A percentile compares a stretch with the other conserved stretches of the same genome.
Conservation (phyloP, 1,140 invertebrate genomes). For the Lordiphosa collinella region DNA sequence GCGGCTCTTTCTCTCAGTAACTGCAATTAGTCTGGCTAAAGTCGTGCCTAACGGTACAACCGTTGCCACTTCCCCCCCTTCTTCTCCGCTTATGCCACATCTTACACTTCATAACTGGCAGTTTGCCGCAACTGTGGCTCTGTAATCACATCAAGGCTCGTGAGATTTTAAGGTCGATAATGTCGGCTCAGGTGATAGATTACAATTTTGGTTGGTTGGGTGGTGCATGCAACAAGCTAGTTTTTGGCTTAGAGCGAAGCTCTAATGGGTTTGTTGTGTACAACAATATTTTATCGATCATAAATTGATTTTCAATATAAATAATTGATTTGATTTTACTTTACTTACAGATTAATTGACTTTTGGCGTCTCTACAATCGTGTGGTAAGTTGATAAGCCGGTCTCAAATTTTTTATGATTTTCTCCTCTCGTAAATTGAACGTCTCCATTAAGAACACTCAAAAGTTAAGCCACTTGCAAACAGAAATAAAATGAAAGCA, state of each 20-base stretch:
- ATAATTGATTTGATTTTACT: not conserved
- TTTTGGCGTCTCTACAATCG: too few species aligned
- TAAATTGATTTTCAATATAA: too few species aligned
- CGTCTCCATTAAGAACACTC: constrained; percentile 27
- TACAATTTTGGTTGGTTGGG: constrained; percentile 26
- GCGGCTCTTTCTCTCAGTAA: constrained; percentile 1
- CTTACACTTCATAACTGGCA: constrained; percentile 39
- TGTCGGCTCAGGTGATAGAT: constrained; percentile 66
- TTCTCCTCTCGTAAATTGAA: constrained; percentile 16
- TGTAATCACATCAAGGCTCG: constrained; percentile 59
- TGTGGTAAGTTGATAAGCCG: too few species aligned
- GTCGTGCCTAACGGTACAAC: constrained; percentile 70
- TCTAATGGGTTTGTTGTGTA: constrained; percentile 46
- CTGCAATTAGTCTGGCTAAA: constrained; percentile 73
- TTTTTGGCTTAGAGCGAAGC: not conserved
- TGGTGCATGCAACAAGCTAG: not conserved
- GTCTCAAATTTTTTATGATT: too few species aligned
- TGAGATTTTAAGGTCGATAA: constrained; percentile 65
- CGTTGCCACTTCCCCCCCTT: constrained; percentile 8
- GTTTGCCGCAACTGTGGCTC: constrained; percentile 23
- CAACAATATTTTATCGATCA: too few species aligned
- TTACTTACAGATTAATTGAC: too few species aligned
- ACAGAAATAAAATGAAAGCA: constrained; percentile 9
- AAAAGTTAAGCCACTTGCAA: constrained; percentile 2
- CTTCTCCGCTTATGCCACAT: constrained; percentile 4